Base-by-base conservation (phyloP, 1,140 invertebrate genomes). In the Riptortus pedestris region DNA sequence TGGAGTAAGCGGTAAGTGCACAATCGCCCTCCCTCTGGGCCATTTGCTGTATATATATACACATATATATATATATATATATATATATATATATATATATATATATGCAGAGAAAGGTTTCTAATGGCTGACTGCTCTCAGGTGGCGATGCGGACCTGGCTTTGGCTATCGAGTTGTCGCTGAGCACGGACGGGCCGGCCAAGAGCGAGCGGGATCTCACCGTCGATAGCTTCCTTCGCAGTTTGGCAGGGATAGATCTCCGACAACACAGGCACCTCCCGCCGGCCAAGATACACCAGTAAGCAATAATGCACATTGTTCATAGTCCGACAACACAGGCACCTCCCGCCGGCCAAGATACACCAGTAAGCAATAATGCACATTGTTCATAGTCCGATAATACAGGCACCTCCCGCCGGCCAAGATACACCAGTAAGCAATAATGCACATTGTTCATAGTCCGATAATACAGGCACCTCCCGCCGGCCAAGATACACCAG, bases 291-390 rank as follows among this genome's bases (percentile, higher is more conserved):
- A 18, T 55, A 26, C 24, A n/a, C n/a, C n/a, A n/a, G n/a, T n/a
- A n/a, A n/a, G n/a, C n/a, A n/a, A n/a, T n/a, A n/a, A n/a, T n/a
- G n/a, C n/a, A n/a, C n/a, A n/a, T n/a, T n/a, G n/a, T n/a, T n/a
- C n/a, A n/a, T n/a, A n/a, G n/a, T 55, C 14, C 2, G 51, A 55
- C 51, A 55, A 55, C 48, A 55, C 24, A 26, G 18, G 22, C 51
- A 55, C 26, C 51, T 55, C 2, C 14, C 51, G 2, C 22, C 26
- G 12, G 20, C 51, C 20, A 55, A 55, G 51, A 18, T 55, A 26
- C 24, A n/a, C n/a, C n/a, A n/a, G n/a, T n/a, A n/a, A n/a, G n/a
- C n/a, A n/a, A n/a, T n/a, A n/a, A n/a, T n/a, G n/a, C n/a, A n/a
- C n/a, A n/a, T n/a, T n/a, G n/a, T n/a, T n/a, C n/a, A n/a, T n/a